Evolutionary conservation across 2,113 vertebrate species (phyloP), one percentile per base, ranked within the genome.

Genomic region (Zingel zingel): DNA sequence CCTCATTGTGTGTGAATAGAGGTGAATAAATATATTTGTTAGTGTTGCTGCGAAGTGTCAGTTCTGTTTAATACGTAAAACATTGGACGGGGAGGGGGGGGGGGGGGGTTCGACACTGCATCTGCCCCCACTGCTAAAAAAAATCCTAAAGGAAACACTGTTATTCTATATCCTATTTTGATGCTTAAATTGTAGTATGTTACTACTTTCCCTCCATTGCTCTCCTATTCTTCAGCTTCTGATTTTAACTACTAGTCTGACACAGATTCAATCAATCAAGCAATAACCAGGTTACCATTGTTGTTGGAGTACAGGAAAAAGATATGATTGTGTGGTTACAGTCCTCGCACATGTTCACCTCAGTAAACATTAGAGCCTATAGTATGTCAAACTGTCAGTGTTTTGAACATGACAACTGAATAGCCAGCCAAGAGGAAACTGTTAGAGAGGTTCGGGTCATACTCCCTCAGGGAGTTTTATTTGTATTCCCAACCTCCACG

Each of bases 401-500:
- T 73, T 74, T 74, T 63, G n/a, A 23, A 47, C 21, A 19, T 30
- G 58, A 77, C 80, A 36, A 50, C n/a, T 58, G 50, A 51, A 56
- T 21, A 63, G 43, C 21, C 19, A 47, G 47, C 36, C 61, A 62
- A 59, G 78, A 50, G 19, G 57, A 65, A 64, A n/a, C 25, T 50
- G 39, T 39, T 59, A 8, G 4, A 61, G 36, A 68, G 16, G 70
- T 76, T 36, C 43, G 25, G 53, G n/a, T 81, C 65, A 59, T 1
- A 59, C 7, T 59, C 45, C 66, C 19, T 33, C 51, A 45, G 27
- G 69, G 19, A 73, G 12, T 9, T 58, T 59, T 45, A 71, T 19
- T 80, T 68, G 39, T 58, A 76, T 36, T 76, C 27, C 18, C 65
- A 75, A 43, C 53, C 23, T 85, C 10, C 59, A 65, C 67, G 13